A percentile compares a stretch with the other conserved stretches of the same genome.
Conservation (phyloP, 2,888 invertebrate species). For the Metallyticus violacea region DNA sequence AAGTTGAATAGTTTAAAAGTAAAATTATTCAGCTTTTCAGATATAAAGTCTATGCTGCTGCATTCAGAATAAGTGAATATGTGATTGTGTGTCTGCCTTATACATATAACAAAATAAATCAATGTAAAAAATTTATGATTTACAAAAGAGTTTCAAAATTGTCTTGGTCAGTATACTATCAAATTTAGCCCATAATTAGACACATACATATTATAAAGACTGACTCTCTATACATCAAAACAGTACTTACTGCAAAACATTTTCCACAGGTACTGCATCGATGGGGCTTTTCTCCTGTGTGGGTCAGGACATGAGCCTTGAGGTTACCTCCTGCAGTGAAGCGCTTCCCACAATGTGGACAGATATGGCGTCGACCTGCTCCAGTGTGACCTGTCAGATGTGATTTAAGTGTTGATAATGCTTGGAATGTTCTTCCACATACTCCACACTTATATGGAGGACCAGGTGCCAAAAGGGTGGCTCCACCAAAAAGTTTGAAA, state of each 20-base stretch:
- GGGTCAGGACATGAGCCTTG: background rate
- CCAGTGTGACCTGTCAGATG: background rate
- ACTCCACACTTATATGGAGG: background rate
- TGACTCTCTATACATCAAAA: background rate
- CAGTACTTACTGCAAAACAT: background rate
- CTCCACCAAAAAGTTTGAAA: background rate
- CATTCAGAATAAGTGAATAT: no score
- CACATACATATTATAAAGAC: background rate
- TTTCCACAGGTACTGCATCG: background rate
- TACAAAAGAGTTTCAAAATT: no score
- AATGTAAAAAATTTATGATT: no score
- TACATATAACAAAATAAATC: no score
- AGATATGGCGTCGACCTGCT: background rate
- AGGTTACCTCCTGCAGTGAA: background rate
- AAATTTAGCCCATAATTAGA: no score
- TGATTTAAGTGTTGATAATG: background rate
- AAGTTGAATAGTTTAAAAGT: no score
- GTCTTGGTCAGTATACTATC: no score
- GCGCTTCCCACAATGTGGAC: background rate
- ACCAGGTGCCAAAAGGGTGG: background rate
- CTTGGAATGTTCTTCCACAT: background rate
- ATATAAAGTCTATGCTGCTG: no score
- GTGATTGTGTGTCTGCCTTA: no score
- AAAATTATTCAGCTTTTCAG: no score
- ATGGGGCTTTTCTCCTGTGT: conserved; percentile 3